Evolutionary conservation across 2,113 vertebrate species (phyloP).

Genomic region (Catagonus wagneri): DNA sequence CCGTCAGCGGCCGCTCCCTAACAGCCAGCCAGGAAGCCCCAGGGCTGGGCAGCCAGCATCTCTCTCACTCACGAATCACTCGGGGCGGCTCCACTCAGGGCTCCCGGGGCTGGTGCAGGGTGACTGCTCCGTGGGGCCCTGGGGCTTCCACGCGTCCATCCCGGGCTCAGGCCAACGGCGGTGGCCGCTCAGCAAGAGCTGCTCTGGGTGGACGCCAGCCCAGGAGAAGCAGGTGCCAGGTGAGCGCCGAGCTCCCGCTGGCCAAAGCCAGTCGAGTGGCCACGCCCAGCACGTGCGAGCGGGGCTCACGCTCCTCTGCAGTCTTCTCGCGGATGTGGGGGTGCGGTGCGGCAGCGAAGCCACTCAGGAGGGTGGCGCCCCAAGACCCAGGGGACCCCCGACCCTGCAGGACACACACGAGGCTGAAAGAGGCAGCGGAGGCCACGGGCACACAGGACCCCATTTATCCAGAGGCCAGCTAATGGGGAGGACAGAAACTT

Average conservation of each 20-base stretch:
- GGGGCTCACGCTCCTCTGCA: too few relatives aligned
- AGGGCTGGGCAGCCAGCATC: not conserved
- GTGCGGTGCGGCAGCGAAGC: too few relatives aligned
- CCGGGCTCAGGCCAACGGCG: not conserved
- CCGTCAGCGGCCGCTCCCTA: not conserved
- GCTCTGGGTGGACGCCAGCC: not conserved
- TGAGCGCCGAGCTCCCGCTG: too few relatives aligned
- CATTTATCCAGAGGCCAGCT: not conserved
- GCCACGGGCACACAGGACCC: not conserved
- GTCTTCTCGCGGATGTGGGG: rapidly evolving
- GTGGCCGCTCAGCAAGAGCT: not conserved
- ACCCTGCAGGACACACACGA: not conserved
- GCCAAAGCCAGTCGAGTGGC: too few relatives aligned
- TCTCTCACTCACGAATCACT: not conserved
- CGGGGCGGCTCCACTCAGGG: not conserved
- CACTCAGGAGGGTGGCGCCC: too few relatives aligned
- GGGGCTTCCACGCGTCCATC: too few relatives aligned
- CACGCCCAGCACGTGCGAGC: too few relatives aligned
- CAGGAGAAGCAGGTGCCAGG: not conserved
- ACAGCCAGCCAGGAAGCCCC: not conserved
- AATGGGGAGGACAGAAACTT: too few relatives aligned
- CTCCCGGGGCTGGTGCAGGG: not conserved
- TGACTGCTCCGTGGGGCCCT: not conserved
- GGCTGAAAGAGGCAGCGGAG: not conserved
- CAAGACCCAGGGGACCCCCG: not conserved